Conservation (phyloP, 2,113 vertebrate species). For the Scatophagus argus region DNA sequence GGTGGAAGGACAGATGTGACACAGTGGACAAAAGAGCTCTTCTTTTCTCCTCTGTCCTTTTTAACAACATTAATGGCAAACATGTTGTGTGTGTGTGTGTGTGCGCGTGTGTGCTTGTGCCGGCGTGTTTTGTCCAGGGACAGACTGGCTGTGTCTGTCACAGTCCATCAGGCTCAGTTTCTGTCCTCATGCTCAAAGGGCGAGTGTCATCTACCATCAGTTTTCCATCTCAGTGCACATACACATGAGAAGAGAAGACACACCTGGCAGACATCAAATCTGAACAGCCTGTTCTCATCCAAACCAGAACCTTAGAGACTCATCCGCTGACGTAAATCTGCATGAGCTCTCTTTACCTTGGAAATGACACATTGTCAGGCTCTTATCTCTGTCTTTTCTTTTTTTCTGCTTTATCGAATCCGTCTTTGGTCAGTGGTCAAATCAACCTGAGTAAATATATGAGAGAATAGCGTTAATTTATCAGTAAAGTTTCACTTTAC, state of each 20-base stretch:
- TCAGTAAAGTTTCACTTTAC: constrained; percentile 26
- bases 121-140: constrained; percentile 6
- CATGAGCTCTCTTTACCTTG: constrained; percentile 39
- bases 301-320: constrained; percentile 16
- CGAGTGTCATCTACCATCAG: constrained; percentile 56
- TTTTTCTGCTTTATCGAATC: neutral
- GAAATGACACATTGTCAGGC: neutral
- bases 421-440: neutral
- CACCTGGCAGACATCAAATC: constrained; percentile 51
- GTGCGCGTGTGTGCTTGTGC: constrained; percentile 21
- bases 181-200: constrained; percentile 48
- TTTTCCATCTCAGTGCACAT: constrained; percentile 49
- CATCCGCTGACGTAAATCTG: constrained; percentile 27
- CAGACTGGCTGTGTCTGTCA: constrained; percentile 37
- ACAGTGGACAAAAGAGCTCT: neutral
- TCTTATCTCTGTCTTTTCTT: neutral
- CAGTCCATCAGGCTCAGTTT: constrained; percentile 56
- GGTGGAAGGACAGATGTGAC: neutral
- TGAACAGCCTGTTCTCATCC: constrained; percentile 4
- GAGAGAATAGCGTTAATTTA: too few species aligned
- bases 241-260: constrained; percentile 43
- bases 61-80: neutral
- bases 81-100: neutral
- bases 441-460: too few species aligned
- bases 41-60: neutral